These are phyloP conservation scores for Notodonta dromedarius DNA, from an alignment of 2,888 invertebrate genomes.

Conservation along the genomic window DNA sequence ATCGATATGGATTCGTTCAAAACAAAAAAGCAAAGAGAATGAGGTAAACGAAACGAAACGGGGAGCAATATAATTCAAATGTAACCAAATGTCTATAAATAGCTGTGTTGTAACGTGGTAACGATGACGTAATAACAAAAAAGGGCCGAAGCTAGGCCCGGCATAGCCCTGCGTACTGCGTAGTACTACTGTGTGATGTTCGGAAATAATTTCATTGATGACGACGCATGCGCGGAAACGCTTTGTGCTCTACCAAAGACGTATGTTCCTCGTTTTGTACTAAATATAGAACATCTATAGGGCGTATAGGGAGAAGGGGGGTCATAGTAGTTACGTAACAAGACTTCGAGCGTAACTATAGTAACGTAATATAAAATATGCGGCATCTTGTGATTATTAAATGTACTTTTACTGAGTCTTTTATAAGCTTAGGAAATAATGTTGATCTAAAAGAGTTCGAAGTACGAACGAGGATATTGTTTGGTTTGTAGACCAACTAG, in stretches of 20 bases:
- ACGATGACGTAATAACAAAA: constrained; percentile 35
- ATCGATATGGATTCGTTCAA: constrained; percentile 6
- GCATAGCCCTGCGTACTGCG: constrained; percentile 15
- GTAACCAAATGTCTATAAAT: constrained; percentile 9
- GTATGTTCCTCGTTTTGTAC: constrained; percentile 33
- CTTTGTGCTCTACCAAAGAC: constrained; percentile 31
- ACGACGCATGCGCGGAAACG: constrained; percentile 39
- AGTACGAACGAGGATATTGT: too few species aligned
- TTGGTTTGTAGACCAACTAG: too few species aligned
- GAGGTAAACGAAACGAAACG: neutral
- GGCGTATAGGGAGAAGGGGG: constrained; percentile 32
- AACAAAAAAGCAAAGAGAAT: constrained; percentile 15
- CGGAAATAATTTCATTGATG: constrained; percentile 50
- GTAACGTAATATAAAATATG: neutral
- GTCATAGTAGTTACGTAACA: constrained; percentile 15
- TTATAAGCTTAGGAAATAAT: too few species aligned
- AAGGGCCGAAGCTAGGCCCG: constrained; percentile 31
- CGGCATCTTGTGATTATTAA: too few species aligned
- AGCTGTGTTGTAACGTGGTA: constrained; percentile 32
- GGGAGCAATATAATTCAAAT: constrained; percentile 3
- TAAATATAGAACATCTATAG: constrained; percentile 49
- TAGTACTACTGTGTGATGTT: constrained; percentile 33
- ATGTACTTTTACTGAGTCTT: too few species aligned
- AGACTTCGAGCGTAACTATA: neutral
- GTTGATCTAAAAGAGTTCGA: too few species aligned